phyloP scores from a whole-genome alignment of 2,113 vertebrate genomes.

The Pyxicephalus adspersus region DNA sequence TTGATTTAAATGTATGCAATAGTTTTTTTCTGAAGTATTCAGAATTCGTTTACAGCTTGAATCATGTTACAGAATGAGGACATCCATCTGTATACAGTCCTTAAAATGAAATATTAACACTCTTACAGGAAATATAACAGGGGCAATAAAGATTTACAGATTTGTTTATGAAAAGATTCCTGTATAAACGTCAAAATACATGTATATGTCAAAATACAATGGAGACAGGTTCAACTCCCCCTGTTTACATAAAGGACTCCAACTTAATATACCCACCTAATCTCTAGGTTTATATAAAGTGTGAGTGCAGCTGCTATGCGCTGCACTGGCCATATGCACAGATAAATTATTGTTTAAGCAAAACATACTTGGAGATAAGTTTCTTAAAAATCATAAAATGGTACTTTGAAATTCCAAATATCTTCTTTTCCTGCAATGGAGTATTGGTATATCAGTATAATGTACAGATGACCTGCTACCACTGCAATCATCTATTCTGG shows the following conservation, averaged over 20 bases:
- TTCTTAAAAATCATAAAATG: constrained; percentile 13
- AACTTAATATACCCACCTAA: constrained; percentile 17
- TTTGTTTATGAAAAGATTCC: constrained; percentile 22
- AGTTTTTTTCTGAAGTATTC: not conserved
- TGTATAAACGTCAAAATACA: too few relatives aligned
- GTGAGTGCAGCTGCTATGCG: not conserved
- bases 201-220: constrained; percentile 28
- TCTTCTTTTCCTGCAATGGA: not conserved
- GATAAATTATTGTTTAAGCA: not conserved
- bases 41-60: constrained; percentile 21
- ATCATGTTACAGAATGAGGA: constrained; percentile 23
- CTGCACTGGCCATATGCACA: not conserved
- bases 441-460: constrained; percentile 1
- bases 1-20: too few relatives aligned
- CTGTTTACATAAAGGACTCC: not conserved
- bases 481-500: not conserved
- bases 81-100: not conserved
- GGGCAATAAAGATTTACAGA: constrained; percentile 14
- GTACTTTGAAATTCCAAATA: not conserved
- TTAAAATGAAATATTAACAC: constrained; percentile 40
- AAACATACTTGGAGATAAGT: constrained; percentile 14
- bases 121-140: constrained; percentile 29
- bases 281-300: constrained; percentile 34
- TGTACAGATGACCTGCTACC: not conserved
- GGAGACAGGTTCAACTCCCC: constrained; percentile 8